phyloP scores from a whole-genome alignment of 92 coral and sea anemone species.

The Porites cylindrica region DNA sequence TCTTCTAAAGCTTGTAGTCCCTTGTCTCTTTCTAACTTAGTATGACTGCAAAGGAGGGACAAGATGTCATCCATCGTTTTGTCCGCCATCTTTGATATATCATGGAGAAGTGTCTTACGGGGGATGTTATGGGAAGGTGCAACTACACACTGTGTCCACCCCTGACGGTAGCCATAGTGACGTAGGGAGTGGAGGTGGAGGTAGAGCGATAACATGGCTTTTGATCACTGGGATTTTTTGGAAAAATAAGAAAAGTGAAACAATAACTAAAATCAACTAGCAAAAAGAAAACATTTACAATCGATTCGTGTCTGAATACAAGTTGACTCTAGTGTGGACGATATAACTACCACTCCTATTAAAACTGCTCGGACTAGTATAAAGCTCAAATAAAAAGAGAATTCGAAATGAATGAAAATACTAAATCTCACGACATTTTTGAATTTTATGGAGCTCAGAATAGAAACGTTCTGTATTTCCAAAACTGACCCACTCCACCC shows the following conservation, averaged over 20 bases:
- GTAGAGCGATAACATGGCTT: too few relatives aligned
- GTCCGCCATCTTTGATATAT: slow-evolving; percentile 61
- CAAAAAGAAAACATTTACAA: too few relatives aligned
- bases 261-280: too few relatives aligned
- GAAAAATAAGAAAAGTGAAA: too few relatives aligned
- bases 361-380: too few relatives aligned
- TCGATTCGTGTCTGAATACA: too few relatives aligned
- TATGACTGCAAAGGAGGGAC: slow-evolving; percentile 80
- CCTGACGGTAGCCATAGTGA: neutral
- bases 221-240: neutral
- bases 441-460: neutral
- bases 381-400: too few relatives aligned
- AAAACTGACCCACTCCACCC: neutral
- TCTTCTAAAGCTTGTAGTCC: slow-evolving; percentile 82
- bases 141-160: neutral
- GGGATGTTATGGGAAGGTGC: too few relatives aligned
- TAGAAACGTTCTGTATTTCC: neutral
- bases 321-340: too few relatives aligned
- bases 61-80: slow-evolving; percentile 62
- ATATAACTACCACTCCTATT: too few relatives aligned
- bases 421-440: neutral
- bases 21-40: slow-evolving; percentile 90
- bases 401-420: too few relatives aligned
- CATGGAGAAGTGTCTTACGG: neutral
- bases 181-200: neutral